Percentiles rank a stretch among this genome's conserved stretches.
Conservation (phyloP, 2,113 vertebrate genomes). For the Macquaria australasica region DNA sequence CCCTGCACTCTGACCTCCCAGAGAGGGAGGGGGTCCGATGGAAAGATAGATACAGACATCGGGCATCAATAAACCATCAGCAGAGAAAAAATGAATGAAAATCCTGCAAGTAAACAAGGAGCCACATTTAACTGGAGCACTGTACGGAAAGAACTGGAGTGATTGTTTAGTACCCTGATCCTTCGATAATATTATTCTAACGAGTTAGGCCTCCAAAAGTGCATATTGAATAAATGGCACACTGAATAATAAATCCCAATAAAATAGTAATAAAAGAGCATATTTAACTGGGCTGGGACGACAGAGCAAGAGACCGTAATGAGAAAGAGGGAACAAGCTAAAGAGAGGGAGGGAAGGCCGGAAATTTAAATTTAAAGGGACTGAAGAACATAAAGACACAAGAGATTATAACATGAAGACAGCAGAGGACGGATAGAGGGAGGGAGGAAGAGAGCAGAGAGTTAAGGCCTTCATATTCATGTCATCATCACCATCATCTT, state of each 20-base stretch:
- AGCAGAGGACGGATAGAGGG: not conserved
- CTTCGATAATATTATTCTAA: slow-evolving; percentile 36
- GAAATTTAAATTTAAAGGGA: slow-evolving; percentile 49
- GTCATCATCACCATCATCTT: slow-evolving; percentile 5
- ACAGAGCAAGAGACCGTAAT: not conserved
- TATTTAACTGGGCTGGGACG: slow-evolving; percentile 32
- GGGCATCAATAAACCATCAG: slow-evolving; percentile 52
- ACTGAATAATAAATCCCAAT: slow-evolving; percentile 44
- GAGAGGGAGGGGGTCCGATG: slow-evolving; percentile 18
- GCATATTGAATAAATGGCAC: slow-evolving; percentile 38
- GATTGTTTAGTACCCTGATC: slow-evolving; percentile 15
- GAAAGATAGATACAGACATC: slow-evolving; percentile 51
- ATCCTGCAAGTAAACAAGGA: slow-evolving; percentile 11
- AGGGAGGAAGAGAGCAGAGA: not conserved
- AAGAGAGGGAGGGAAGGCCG: slow-evolving; percentile 4
- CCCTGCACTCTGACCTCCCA: slow-evolving; percentile 42
- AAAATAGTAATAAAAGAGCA: slow-evolving; percentile 62
- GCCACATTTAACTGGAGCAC: not conserved
- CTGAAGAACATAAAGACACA: slow-evolving; percentile 43
- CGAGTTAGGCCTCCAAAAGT: slow-evolving; percentile 3
- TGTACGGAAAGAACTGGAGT: not conserved
- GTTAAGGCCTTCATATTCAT: not conserved
- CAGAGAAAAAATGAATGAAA: slow-evolving; percentile 3
- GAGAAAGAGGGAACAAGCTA: not conserved
- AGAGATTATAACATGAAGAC: slow-evolving; percentile 29